Percentiles rank a stretch among this genome's conserved stretches.
phyloP scores from a whole-genome alignment of 2,888 invertebrate genomes.

The Morpho helenor region DNA sequence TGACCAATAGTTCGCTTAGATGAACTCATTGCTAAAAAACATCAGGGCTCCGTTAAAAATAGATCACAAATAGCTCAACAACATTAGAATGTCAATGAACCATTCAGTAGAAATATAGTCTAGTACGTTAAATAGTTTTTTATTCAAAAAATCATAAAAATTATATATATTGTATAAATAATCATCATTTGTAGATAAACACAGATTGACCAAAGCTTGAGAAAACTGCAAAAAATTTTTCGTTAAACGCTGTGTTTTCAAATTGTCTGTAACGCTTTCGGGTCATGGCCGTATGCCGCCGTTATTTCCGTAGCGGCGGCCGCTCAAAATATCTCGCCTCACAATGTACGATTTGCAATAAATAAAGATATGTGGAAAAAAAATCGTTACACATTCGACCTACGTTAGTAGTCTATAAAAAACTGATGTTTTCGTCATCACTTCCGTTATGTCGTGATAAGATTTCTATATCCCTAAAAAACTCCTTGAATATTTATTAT shows the following conservation, averaged over 20 bases:
- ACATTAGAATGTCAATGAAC: slow-evolving; percentile 10
- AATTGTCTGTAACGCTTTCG: slow-evolving; percentile 21
- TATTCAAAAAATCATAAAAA: too few relatives aligned
- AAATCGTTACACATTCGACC: neutral
- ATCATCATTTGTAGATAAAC: too few relatives aligned
- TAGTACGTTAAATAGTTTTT: neutral
- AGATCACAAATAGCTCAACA: slow-evolving; percentile 2
- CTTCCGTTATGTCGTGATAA: too few relatives aligned
- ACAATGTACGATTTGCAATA: slow-evolving; percentile 5
- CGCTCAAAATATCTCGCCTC: slow-evolving; percentile 42
- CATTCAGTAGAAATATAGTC: neutral
- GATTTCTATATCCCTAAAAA: neutral
- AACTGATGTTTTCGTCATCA: neutral
- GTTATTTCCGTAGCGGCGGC: slow-evolving; percentile 39
- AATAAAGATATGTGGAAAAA: slow-evolving; percentile 8
- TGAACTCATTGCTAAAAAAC: neutral
- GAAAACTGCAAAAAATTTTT: too few relatives aligned
- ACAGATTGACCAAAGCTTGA: too few relatives aligned
- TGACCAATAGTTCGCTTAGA: too few relatives aligned
- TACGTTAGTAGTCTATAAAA: neutral
- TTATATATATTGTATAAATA: too few relatives aligned
- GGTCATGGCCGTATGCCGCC: slow-evolving; percentile 48
- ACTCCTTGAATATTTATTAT: too few relatives aligned
- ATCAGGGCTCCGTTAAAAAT: slow-evolving; percentile 1
- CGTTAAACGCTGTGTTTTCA: neutral